Evolutionary conservation across 1,140 invertebrate genomes (phyloP).

Genomic region (Drosophila orena): DNA sequence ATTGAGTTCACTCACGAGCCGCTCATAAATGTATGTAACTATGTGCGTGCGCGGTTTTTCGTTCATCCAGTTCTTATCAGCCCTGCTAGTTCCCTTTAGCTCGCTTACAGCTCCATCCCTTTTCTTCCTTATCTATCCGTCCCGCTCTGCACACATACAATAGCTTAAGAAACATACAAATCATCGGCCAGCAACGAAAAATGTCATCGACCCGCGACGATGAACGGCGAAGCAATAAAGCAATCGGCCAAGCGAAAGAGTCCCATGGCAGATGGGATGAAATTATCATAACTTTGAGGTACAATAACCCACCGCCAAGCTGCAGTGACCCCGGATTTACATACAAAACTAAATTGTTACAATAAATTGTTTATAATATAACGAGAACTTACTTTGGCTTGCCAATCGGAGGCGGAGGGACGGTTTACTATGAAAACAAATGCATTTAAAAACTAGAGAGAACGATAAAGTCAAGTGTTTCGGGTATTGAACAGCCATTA

Average conservation of each 20-base stretch:
- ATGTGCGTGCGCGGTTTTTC: background rate
- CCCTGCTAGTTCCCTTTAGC: slow-evolving; percentile 2
- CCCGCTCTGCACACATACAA: slow-evolving; percentile 46
- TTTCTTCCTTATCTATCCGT: background rate
- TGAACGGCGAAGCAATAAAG: slow-evolving; percentile 16
- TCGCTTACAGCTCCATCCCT: background rate
- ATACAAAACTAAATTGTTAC: too few relatives aligned
- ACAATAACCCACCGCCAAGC: slow-evolving; percentile 69
- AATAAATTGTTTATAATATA: too few relatives aligned
- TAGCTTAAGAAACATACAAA: slow-evolving; percentile 49
- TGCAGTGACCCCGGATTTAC: background rate
- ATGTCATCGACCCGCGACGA: slow-evolving; percentile 73
- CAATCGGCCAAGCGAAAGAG: slow-evolving; percentile 2
- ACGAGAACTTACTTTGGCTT: too few relatives aligned
- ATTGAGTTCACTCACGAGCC: slow-evolving; percentile 26
- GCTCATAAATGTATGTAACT: background rate
- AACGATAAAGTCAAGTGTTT: too few relatives aligned
- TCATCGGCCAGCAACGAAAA: slow-evolving; percentile 60
- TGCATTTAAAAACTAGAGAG: too few relatives aligned
- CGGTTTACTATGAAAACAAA: too few relatives aligned
- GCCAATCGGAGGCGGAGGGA: too few relatives aligned
- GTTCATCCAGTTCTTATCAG: slow-evolving; percentile 33
- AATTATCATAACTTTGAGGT: slow-evolving; percentile 83
- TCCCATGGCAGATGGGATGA: slow-evolving; percentile 26
- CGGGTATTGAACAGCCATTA: too few relatives aligned